These are phyloP conservation scores for Oegoconia quadripuncta DNA, from an alignment of 2,888 invertebrate species.

Conservation along the genomic window DNA sequence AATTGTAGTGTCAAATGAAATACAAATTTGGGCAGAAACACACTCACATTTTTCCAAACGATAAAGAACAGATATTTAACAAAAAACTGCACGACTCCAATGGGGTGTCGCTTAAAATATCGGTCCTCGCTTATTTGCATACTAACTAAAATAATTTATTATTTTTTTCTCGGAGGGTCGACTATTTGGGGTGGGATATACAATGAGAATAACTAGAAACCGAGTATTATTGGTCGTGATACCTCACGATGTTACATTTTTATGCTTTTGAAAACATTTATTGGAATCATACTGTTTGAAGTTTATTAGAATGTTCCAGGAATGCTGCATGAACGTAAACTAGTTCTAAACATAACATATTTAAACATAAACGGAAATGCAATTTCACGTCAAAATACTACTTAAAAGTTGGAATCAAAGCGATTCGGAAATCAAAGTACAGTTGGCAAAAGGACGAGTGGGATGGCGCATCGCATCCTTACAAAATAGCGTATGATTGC, in stretches of 20 bases:
- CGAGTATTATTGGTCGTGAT: slow-evolving; percentile 73
- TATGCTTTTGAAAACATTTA: slow-evolving; percentile 44
- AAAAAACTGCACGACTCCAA: slow-evolving; percentile 58
- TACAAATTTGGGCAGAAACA: slow-evolving; percentile 10
- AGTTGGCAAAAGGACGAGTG: slow-evolving; percentile 62
- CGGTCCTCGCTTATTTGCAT: slow-evolving; percentile 75
- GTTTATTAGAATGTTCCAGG: slow-evolving; percentile 40
- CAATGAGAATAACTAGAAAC: slow-evolving; percentile 71
- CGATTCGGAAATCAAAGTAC: slow-evolving; percentile 70
- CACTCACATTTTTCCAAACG: slow-evolving; percentile 50
- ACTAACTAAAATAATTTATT: slow-evolving; percentile 80
- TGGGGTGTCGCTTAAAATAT: slow-evolving; percentile 76
- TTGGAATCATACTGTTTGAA: slow-evolving; percentile 41
- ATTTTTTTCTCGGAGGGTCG: slow-evolving; percentile 75
- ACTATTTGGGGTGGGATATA: slow-evolving; percentile 61
- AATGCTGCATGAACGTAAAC: slow-evolving; percentile 38
- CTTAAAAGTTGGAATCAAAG: slow-evolving; percentile 76
- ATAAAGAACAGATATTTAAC: slow-evolving; percentile 61
- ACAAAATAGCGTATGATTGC: slow-evolving; percentile 73
- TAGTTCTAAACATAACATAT: slow-evolving; percentile 61
- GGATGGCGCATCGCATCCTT: slow-evolving; percentile 64
- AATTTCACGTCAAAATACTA: slow-evolving; percentile 67
- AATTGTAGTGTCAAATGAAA: too few species aligned
- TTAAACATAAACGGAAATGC: slow-evolving; percentile 66
- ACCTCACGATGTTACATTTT: slow-evolving; percentile 52